phyloP scores from a whole-genome alignment of 2,888 invertebrate genomes.

The Pegoplata infirma region DNA sequence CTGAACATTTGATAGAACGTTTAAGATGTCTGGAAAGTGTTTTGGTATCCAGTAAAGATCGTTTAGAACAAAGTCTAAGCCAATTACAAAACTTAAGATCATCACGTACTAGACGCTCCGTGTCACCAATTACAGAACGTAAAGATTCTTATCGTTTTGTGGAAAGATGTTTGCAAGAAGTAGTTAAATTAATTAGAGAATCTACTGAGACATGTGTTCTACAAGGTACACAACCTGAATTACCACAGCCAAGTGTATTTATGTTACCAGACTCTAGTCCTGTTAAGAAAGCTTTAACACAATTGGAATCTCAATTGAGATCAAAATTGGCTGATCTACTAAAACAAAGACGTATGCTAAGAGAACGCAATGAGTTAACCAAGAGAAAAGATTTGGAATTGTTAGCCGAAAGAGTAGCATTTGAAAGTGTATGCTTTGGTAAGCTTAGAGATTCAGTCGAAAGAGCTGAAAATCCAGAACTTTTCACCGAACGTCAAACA shows the following conservation, averaged over 20 bases:
- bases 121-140: conserved; percentile 83
- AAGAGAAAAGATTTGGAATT: conserved; percentile 84
- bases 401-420: conserved; percentile 88
- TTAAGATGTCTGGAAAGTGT: conserved; percentile 82
- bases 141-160: conserved; percentile 82
- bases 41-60: conserved; percentile 82
- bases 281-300: conserved; percentile 81
- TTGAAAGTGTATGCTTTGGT: conserved; percentile 86
- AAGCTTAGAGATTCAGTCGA: conserved; percentile 84
- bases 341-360: conserved; percentile 82
- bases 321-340: conserved; percentile 85
- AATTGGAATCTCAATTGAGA: conserved; percentile 84
- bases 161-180: conserved; percentile 83
- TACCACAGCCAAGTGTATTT: conserved; percentile 70
- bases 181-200: conserved; percentile 81
- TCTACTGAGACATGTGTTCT: conserved; percentile 81
- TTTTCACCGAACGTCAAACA: conserved; percentile 82
- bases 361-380: conserved; percentile 84
- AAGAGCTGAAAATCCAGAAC: conserved; percentile 80
- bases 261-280: conserved; percentile 79
- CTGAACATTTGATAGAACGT: conserved; percentile 81
- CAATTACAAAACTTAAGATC: conserved; percentile 82
- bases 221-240: conserved; percentile 69
- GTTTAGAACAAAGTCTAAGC: conserved; percentile 83
- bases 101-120: conserved; percentile 82